A percentile compares a stretch with the other conserved stretches of the same genome.
These are phyloP conservation scores for Drosophila paranaensis DNA, from an alignment of 2,888 invertebrate species.

Conservation along the genomic window DNA sequence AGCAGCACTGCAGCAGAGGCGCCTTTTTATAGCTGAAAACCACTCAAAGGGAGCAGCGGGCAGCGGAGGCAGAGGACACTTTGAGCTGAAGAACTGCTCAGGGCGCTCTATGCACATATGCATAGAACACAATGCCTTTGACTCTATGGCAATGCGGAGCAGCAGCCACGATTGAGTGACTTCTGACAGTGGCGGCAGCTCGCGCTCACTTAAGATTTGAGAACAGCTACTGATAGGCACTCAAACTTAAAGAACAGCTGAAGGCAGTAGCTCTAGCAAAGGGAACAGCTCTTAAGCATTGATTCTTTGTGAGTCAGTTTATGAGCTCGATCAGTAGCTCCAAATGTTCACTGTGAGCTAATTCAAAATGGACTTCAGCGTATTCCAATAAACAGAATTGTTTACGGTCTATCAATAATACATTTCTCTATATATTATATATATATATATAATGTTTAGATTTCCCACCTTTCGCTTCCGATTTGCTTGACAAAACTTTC, in stretches of 20 bases:
- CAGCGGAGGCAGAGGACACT: neutral
- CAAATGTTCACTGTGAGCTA: too few species aligned
- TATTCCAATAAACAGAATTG: neutral
- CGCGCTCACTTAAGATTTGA: neutral
- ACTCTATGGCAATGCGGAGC: too few species aligned
- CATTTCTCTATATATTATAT: neutral
- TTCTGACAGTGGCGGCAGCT: too few species aligned
- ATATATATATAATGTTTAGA: neutral
- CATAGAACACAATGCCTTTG: too few species aligned
- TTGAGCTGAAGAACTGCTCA: neutral
- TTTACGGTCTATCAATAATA: too few species aligned
- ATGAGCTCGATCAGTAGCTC: too few species aligned
- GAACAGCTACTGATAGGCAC: neutral
- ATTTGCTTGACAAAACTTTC: conserved; percentile 32
- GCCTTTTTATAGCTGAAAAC: neutral
- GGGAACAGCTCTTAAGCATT: too few species aligned
- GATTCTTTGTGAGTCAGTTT: too few species aligned
- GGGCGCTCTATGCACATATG: neutral
- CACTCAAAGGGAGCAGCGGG: neutral
- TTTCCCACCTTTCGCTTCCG: conserved; percentile 27
- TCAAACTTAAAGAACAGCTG: neutral
- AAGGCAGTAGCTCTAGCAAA: too few species aligned
- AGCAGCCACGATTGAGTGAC: too few species aligned
- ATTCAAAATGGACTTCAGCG: too few species aligned
- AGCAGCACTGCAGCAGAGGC: neutral